phyloP scores from a whole-genome alignment of 2,888 invertebrate species.

The Folsomia candida region DNA sequence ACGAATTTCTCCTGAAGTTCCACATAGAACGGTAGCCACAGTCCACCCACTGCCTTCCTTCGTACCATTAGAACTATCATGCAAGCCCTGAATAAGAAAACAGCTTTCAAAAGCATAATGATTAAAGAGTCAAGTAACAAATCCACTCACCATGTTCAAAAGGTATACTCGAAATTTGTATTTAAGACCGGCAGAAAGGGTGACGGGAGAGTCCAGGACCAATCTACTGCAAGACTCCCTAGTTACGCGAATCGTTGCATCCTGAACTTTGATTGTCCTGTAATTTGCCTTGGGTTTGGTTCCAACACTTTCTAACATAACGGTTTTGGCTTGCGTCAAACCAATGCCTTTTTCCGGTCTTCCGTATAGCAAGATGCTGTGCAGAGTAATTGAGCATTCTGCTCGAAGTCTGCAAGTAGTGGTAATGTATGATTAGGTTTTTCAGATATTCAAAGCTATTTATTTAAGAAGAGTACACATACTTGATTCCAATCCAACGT shows the following conservation, averaged over 20 bases:
- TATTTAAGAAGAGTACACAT: too few relatives aligned
- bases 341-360: neutral
- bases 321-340: neutral
- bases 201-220: neutral
- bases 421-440: too few relatives aligned
- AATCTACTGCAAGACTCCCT: neutral
- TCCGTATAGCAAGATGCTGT: neutral
- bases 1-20: neutral
- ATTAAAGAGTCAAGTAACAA: too few relatives aligned
- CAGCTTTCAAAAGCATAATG: too few relatives aligned
- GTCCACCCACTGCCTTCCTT: neutral
- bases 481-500: neutral
- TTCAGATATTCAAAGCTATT: neutral
- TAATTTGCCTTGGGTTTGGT: neutral
- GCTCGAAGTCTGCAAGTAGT: neutral
- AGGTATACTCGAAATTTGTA: neutral
- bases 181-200: neutral
- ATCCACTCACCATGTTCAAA: neutral
- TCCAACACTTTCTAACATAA: neutral
- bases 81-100: neutral
- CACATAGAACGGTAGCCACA: neutral
- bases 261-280: neutral
- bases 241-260: neutral
- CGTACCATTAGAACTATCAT: neutral
- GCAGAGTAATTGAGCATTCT: neutral